phyloP scores from a whole-genome alignment of 2,113 vertebrate genomes.

The Catagonus wagneri region DNA sequence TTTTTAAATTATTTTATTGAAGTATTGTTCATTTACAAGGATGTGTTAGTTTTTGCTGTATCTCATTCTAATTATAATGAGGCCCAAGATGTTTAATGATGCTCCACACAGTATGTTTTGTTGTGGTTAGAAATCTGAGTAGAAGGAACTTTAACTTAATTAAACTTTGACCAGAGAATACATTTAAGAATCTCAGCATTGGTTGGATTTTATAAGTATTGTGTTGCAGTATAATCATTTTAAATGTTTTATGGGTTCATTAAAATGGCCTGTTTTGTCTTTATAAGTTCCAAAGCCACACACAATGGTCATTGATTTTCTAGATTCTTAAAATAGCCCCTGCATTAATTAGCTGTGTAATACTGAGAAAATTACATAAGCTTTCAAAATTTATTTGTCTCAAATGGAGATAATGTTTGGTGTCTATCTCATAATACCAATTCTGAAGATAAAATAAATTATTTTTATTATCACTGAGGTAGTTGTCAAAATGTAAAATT shows the following conservation, averaged over 20 bases:
- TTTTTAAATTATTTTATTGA: no score
- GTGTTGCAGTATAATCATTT: background rate
- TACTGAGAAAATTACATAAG: background rate
- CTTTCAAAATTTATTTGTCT: background rate
- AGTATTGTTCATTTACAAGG: no score
- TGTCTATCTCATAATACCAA: background rate
- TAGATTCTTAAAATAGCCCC: background rate
- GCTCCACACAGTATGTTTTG: no score
- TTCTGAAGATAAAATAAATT: background rate
- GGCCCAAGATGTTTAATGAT: no score
- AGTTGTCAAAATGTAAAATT: background rate
- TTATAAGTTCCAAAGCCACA: background rate
- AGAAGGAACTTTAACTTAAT: background rate
- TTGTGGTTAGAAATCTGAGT: background rate
- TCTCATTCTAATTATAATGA: no score
- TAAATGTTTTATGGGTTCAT: background rate
- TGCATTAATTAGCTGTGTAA: background rate
- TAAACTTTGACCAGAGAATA: background rate
- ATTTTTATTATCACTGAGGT: background rate
- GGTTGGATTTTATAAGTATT: background rate
- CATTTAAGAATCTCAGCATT: background rate
- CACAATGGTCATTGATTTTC: background rate
- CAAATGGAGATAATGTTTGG: background rate
- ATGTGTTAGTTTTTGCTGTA: no score
- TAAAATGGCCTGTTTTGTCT: background rate